These are phyloP conservation scores for Campylomormyrus tamandua DNA, from an alignment of 2,113 vertebrate genomes.

Conservation along the genomic window DNA sequence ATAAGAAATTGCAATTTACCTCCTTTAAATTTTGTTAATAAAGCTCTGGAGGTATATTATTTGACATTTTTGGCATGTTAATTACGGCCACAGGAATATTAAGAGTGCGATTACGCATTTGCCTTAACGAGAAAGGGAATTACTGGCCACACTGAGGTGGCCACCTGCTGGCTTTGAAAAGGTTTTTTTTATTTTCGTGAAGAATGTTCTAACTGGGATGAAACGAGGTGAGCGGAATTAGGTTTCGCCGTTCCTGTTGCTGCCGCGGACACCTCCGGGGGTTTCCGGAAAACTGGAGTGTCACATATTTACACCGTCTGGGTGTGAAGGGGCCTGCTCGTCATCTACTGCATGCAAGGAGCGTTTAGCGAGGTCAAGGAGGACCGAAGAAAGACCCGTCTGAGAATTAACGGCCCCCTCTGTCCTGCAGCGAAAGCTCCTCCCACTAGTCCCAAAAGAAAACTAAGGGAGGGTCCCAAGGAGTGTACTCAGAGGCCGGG, in stretches of 20 bases:
- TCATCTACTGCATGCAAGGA: background rate
- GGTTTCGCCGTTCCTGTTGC: background rate
- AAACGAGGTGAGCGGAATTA: background rate
- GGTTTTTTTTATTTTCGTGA: background rate
- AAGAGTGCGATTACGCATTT: background rate
- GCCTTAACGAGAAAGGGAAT: background rate
- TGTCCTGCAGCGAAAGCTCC: conserved; percentile 50
- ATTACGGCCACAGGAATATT: background rate
- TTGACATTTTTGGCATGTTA: background rate
- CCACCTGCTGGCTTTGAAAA: background rate
- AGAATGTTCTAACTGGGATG: background rate
- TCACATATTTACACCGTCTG: background rate
- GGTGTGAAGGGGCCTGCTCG: background rate
- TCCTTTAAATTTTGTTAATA: background rate
- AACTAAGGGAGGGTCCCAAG: conserved; percentile 49
- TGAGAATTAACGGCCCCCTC: conserved; percentile 1
- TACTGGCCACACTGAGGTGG: no score
- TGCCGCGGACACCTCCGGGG: background rate
- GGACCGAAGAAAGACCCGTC: background rate
- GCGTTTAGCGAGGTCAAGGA: background rate
- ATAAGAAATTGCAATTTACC: background rate
- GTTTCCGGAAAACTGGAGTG: background rate
- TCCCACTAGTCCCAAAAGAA: conserved; percentile 46
- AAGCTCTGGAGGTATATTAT: background rate
- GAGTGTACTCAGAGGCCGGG: conserved; percentile 52